phyloP scores from a whole-genome alignment of 2,113 vertebrate species.

The Erythrocercus mccallii region DNA sequence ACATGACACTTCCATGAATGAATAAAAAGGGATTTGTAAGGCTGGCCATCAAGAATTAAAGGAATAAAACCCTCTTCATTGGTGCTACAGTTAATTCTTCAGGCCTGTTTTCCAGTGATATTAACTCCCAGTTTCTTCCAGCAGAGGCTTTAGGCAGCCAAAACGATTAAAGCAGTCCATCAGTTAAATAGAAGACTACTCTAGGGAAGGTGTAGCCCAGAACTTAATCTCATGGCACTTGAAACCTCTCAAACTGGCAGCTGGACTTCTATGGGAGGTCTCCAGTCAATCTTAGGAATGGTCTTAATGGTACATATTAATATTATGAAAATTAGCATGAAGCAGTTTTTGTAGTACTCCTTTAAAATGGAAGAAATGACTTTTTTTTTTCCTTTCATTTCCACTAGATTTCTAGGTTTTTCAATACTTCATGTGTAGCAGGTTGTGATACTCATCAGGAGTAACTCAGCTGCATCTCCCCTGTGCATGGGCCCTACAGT shows the following conservation, averaged over 20 bases:
- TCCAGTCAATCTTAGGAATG: not conserved
- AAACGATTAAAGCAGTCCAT: not conserved
- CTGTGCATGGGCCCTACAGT: not conserved
- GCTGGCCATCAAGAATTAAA: constrained; percentile 39
- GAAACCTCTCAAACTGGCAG: not conserved
- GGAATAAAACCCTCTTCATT: not conserved
- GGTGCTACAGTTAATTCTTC: constrained; percentile 14
- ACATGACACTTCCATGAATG: constrained; percentile 18
- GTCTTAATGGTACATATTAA: not conserved
- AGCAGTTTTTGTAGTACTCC: not conserved
- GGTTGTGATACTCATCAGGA: not conserved
- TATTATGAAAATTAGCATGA: not conserved
- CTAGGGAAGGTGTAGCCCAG: not conserved
- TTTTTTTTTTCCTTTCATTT: no score
- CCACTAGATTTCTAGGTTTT: not conserved
- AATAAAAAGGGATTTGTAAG: constrained; percentile 49
- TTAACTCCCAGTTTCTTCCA: not conserved
- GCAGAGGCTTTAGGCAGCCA: not conserved
- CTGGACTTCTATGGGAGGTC: not conserved
- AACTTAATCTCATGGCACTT: not conserved
- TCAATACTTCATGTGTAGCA: not conserved
- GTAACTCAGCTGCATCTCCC: not conserved
- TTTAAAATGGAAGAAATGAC: not conserved
- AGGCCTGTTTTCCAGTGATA: constrained; percentile 48
- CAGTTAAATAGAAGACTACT: not conserved